Conservation (phyloP, 2,797 vertebrate species). For the Smutsia temminckii region DNA sequence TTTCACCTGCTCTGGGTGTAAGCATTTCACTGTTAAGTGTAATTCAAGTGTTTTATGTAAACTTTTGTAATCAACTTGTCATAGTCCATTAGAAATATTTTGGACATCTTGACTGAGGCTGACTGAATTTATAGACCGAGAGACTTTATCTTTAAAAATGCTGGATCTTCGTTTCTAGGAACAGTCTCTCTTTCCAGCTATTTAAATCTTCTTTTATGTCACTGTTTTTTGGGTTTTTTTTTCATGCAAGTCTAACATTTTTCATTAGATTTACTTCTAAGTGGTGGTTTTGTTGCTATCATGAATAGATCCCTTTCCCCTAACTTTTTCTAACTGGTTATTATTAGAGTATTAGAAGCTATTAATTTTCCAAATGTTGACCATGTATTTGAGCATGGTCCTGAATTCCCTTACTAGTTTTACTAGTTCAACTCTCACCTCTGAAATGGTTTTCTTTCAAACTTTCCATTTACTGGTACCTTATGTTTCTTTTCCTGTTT, state of each 20-base stretch:
- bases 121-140: not conserved
- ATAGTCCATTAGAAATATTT: conserved; percentile 1
- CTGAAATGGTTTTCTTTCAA: not conserved
- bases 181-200: not conserved
- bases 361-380: not conserved
- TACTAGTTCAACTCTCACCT: not conserved
- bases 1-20: not conserved
- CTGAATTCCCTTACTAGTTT: not conserved
- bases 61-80: not conserved
- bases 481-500: not conserved
- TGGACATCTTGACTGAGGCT: not conserved
- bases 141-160: not conserved
- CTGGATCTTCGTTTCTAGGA: not conserved
- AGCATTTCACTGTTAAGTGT: not conserved
- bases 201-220: not conserved
- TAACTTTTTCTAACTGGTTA: not conserved
- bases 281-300: not conserved
- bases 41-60: not conserved
- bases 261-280: conserved; percentile 9
- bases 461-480: not conserved
- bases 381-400: not conserved
- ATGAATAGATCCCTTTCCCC: not conserved
- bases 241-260: not conserved
- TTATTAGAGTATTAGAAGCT: not conserved
- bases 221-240: not conserved